Percentiles rank a stretch among this genome's conserved stretches.
Evolutionary conservation across 2,888 invertebrate species (phyloP).

Genomic region (Amblyjoppa proteus): DNA sequence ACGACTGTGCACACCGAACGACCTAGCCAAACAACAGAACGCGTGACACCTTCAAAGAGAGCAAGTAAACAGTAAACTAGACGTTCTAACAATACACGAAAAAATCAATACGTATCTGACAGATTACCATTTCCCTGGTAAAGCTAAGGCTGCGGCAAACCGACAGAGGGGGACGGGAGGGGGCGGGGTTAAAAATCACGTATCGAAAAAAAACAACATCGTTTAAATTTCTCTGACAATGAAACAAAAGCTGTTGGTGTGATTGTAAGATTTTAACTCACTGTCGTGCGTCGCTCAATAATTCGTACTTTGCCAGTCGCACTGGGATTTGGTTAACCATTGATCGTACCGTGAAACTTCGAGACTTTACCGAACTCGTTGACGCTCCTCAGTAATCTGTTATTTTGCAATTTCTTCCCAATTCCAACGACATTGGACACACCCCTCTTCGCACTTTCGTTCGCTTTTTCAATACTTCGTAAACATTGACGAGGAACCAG

Average conservation of each 20-base stretch:
- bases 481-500: not conserved
- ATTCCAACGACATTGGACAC: not conserved
- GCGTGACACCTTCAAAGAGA: not conserved
- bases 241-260: not conserved
- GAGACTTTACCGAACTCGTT: not conserved
- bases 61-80: not conserved
- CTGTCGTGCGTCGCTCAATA: conserved; percentile 77
- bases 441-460: not conserved
- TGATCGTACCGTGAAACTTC: conserved; percentile 67
- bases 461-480: not conserved
- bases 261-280: conserved; percentile 68
- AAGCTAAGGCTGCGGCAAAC: not conserved
- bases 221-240: not conserved
- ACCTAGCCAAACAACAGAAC: not conserved
- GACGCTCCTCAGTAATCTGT: not conserved
- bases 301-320: conserved; percentile 79
- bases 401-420: not conserved
- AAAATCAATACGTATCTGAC: conserved; percentile 59
- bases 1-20: not conserved
- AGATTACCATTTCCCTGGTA: conserved; percentile 29
- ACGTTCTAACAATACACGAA: conserved; percentile 53
- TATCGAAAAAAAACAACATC: not conserved
- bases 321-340: conserved; percentile 80
- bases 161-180: not conserved
- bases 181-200: not conserved